Evolutionary conservation across 2,888 invertebrate genomes (phyloP), one percentile per base, ranked within the genome.

Genomic region (Strigamia maritima): DNA sequence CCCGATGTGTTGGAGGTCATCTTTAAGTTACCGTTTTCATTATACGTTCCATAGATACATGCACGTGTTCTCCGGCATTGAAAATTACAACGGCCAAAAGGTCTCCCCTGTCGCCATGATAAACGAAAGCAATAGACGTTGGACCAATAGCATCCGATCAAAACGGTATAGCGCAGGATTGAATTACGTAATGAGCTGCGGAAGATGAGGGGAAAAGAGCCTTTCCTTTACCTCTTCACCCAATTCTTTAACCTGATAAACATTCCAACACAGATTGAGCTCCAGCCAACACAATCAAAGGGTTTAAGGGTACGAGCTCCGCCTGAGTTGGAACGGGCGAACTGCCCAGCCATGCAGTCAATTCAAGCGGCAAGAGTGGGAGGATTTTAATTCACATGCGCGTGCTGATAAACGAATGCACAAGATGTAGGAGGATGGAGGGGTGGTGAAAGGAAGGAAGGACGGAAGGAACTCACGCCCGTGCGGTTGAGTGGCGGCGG

Each of bases 171-270:
- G 31, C 4, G 3, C 4, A n/a, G 16, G 49, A 49, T 49, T 49
- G 49, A 49, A 49, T 49, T 49, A 49, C 49, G 10, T 49, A 49
- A 49, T 49, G 49, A 49, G 49, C 49, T 6, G 49, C 49, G 49
- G 49, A 49, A 49, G 49, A 49, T 10, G 49, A n/a, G 4, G 49
- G 49, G n/a, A 49, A n/a, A 49, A n/a, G 49, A 49, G 4, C 49
- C 49, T 49, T 49, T n/a, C n/a, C 49, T 49, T 49, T 49, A n/a
- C 49, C 49, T 49, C 49, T 49, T 49, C 4, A 49, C 4, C n/a
- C 49, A 49, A 49, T 49, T 49, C 49, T n/a, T 49, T 49, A 49
- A 49, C 49, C 49, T n/a, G 49, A 49, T 49, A 49, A 49, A 49
- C 49, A 49, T 49, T n/a, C 49, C 8, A 14, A 49, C 2, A 49